phyloP scores from a whole-genome alignment of 2,888 invertebrate species.

The Platycnemis pennipes region DNA sequence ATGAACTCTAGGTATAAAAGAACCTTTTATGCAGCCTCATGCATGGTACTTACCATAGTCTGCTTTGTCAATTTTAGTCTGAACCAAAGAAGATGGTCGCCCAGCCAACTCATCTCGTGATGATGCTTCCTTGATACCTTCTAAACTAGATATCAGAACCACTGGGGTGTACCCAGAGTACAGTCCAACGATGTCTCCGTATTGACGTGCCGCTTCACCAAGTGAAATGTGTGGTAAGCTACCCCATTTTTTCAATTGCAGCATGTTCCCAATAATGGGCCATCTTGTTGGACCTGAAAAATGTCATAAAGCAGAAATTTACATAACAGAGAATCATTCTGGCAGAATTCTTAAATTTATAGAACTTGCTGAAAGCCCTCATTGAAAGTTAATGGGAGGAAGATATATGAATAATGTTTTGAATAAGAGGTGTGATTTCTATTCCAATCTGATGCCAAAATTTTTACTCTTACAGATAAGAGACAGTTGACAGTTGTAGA shows the following conservation, averaged over 20 bases:
- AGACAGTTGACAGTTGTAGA: background rate
- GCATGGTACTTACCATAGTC: slow-evolving; percentile 65
- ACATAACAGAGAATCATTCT: background rate
- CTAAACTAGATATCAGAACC: slow-evolving; percentile 71
- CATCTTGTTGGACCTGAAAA: slow-evolving; percentile 70
- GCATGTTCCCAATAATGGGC: slow-evolving; percentile 69
- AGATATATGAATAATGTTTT: too few species aligned
- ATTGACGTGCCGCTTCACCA: slow-evolving; percentile 71
- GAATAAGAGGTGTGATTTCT: too few species aligned
- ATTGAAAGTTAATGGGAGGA: too few species aligned
- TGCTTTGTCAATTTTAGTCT: slow-evolving; percentile 46
- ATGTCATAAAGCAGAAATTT: slow-evolving; percentile 5
- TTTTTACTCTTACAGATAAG: background rate
- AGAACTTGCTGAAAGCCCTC: too few species aligned
- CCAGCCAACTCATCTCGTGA: slow-evolving; percentile 71
- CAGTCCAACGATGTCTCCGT: slow-evolving; percentile 70
- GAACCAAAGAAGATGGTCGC: slow-evolving; percentile 65
- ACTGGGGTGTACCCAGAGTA: slow-evolving; percentile 66
- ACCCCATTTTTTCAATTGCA: slow-evolving; percentile 58
- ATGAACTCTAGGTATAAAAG: too few species aligned
- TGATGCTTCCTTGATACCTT: slow-evolving; percentile 71
- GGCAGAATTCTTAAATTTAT: background rate
- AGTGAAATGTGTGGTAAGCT: slow-evolving; percentile 70
- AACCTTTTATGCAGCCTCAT: too few species aligned
- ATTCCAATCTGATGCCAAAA: background rate